Conservation (phyloP, 2,888 invertebrate genomes). For the Lasioglossum villosulum region DNA sequence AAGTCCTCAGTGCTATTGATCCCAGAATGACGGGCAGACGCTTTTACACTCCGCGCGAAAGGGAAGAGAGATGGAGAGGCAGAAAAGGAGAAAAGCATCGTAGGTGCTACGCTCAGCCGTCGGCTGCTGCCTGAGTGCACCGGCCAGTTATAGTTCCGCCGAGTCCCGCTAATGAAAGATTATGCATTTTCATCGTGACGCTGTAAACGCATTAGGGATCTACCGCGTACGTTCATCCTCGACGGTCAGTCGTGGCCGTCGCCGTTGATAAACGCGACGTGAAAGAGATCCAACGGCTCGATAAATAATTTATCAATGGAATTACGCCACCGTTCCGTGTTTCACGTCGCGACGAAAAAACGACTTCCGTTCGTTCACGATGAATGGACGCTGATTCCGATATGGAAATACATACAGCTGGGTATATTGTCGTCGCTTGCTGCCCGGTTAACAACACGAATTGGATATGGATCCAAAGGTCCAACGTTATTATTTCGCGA, state of each 20-base stretch:
- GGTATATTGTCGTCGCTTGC: neutral
- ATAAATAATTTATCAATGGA: slow-evolving; percentile 23
- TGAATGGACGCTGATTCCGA: neutral
- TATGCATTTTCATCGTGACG: slow-evolving; percentile 50
- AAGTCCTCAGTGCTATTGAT: slow-evolving; percentile 60
- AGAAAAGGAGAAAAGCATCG: neutral
- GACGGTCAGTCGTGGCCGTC: neutral
- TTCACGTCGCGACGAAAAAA: neutral
- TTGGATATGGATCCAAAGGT: neutral
- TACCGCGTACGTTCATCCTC: neutral
- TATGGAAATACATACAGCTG: neutral
- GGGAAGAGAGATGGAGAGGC: neutral
- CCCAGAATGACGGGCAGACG: slow-evolving; percentile 10
- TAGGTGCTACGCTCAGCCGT: neutral
- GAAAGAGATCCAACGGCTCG: neutral
- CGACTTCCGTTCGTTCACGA: neutral
- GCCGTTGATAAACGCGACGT: slow-evolving; percentile 15
- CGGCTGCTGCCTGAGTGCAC: slow-evolving; percentile 49
- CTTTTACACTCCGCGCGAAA: slow-evolving; percentile 11
- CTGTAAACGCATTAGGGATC: slow-evolving; percentile 19
- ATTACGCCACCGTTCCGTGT: neutral
- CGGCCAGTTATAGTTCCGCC: slow-evolving; percentile 37
- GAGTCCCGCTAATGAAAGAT: slow-evolving; percentile 54
- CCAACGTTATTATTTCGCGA: neutral
- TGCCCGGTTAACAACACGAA: neutral